Percentiles rank a stretch among this genome's conserved stretches.
phyloP scores from a whole-genome alignment of 2,888 invertebrate species.

The Erannis defoliaria region DNA sequence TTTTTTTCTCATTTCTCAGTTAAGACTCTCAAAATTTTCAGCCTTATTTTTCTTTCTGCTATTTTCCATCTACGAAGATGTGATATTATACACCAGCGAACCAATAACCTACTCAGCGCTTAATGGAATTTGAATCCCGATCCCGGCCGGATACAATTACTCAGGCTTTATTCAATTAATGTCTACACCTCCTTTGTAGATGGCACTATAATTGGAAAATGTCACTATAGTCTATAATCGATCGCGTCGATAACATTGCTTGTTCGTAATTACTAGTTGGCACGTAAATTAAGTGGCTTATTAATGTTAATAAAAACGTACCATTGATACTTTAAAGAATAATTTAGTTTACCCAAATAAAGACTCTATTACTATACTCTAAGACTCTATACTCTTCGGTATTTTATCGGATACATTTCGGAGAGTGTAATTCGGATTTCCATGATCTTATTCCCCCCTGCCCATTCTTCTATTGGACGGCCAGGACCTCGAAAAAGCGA shows the following conservation, averaged over 20 bases:
- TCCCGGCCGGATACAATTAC: slow-evolving; percentile 28
- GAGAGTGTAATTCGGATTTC: too few relatives aligned
- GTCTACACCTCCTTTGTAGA: slow-evolving; percentile 24
- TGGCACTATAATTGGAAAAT: slow-evolving; percentile 27
- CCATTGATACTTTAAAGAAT: neutral
- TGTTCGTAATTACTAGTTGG: slow-evolving; percentile 14
- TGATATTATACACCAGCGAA: slow-evolving; percentile 4
- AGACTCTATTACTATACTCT: too few relatives aligned
- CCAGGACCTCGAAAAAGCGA: too few relatives aligned
- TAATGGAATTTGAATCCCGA: slow-evolving; percentile 33
- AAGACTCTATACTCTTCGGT: too few relatives aligned
- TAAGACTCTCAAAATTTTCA: too few relatives aligned
- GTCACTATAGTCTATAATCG: slow-evolving; percentile 15
- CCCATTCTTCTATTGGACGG: too few relatives aligned
- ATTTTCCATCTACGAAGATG: neutral
- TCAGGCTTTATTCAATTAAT: slow-evolving; percentile 28
- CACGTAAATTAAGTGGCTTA: neutral
- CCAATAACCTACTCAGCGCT: slow-evolving; percentile 17
- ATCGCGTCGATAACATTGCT: slow-evolving; percentile 11
- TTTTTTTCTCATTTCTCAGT: too few relatives aligned
- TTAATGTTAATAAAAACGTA: neutral
- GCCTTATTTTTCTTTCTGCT: neutral
- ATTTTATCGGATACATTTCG: too few relatives aligned
- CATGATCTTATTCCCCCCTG: too few relatives aligned
- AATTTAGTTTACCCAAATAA: neutral